Percentiles rank a stretch among this genome's conserved stretches.
These are phyloP conservation scores for Rhynchonycteris naso DNA, from an alignment of 2,797 vertebrate species.

Conservation along the genomic window DNA sequence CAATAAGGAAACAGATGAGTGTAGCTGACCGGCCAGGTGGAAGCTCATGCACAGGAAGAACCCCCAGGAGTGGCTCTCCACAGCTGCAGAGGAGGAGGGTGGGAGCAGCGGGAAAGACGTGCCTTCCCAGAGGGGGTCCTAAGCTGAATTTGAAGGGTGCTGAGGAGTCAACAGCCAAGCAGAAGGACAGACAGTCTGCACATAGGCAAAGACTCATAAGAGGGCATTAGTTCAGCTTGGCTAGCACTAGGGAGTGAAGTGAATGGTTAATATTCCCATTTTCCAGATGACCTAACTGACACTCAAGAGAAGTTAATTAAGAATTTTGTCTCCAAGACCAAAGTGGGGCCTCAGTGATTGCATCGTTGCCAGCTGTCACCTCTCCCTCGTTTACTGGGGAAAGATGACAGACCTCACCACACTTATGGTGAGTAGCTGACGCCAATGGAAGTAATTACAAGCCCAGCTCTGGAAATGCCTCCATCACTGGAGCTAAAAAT, in stretches of 20 bases:
- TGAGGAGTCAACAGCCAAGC: too few species aligned
- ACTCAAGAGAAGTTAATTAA: background rate
- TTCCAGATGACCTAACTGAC: background rate
- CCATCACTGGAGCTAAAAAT: background rate
- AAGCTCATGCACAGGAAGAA: background rate
- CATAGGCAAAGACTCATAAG: background rate
- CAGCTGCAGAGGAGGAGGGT: background rate
- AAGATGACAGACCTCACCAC: background rate
- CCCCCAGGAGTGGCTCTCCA: background rate
- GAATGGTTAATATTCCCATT: background rate
- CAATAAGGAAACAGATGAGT: background rate
- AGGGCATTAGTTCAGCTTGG: background rate
- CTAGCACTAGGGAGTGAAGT: background rate
- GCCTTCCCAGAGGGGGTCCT: background rate
- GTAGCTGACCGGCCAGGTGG: background rate
- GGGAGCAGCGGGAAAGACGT: background rate
- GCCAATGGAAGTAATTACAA: background rate
- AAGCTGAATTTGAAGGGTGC: background rate
- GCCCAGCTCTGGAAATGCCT: background rate
- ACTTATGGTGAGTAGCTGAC: background rate
- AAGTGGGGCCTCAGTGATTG: background rate
- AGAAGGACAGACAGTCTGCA: too few species aligned
- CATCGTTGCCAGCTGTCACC: background rate
- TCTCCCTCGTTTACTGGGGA: background rate
- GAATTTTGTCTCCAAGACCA: background rate